These are phyloP conservation scores for Heliconius aoede DNA, from an alignment of 2,888 invertebrate genomes.

Conservation along the genomic window DNA sequence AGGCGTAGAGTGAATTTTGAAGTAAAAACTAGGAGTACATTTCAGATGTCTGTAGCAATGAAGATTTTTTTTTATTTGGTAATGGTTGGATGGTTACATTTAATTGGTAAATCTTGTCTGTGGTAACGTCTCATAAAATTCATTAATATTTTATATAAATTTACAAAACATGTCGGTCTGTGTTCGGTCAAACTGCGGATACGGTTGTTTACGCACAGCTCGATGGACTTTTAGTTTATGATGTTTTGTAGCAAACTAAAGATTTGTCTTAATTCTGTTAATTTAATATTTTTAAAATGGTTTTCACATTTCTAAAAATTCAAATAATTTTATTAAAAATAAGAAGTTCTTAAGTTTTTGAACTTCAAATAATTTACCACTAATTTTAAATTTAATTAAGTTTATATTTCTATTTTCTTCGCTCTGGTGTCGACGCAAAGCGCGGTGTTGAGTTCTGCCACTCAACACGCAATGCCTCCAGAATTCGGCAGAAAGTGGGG, in stretches of 20 bases:
- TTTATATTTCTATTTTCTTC: too few relatives aligned
- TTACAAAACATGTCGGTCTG: conserved; percentile 40
- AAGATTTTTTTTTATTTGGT: not conserved
- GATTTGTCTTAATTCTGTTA: conserved; percentile 18
- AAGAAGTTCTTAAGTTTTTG: too few relatives aligned
- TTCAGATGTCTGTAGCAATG: not conserved
- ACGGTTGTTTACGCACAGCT: conserved; percentile 37
- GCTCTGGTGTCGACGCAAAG: too few relatives aligned
- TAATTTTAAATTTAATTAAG: too few relatives aligned
- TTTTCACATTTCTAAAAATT: too few relatives aligned
- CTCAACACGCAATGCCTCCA: too few relatives aligned
- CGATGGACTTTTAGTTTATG: conserved; percentile 28
- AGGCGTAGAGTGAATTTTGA: not conserved
- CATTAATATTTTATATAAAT: conserved; percentile 36
- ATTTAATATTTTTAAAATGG: not conserved
- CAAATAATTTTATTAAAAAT: too few relatives aligned
- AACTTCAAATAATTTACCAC: too few relatives aligned
- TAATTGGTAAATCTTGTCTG: not conserved
- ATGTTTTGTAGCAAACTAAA: conserved; percentile 35
- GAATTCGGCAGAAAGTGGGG: too few relatives aligned
- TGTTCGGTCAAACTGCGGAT: conserved; percentile 43
- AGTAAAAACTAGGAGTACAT: not conserved
- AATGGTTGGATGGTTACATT: not conserved
- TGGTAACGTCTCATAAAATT: conserved; percentile 33
- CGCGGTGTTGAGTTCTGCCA: too few relatives aligned